A percentile compares a stretch with the other conserved stretches of the same genome.
These are phyloP conservation scores for Heteromyza rotundicornis DNA, from an alignment of 2,888 invertebrate genomes.

Conservation along the genomic window DNA sequence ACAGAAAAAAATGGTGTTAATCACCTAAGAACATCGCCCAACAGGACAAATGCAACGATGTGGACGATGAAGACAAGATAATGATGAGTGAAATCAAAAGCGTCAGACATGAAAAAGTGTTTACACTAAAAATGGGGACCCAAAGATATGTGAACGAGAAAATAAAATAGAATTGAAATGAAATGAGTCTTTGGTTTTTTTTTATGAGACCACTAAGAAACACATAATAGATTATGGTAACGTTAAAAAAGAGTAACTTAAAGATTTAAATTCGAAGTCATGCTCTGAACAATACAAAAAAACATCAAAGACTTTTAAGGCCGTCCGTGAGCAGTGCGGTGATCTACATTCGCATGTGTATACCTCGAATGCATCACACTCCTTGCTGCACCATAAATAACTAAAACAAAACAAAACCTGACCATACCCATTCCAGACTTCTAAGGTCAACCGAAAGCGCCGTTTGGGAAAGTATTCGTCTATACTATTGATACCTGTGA, in stretches of 20 bases:
- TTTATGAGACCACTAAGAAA: not conserved
- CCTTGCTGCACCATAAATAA: too few species aligned
- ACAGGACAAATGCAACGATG: slow-evolving; percentile 2
- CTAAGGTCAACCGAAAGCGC: slow-evolving; percentile 24
- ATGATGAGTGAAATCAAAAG: slow-evolving; percentile 1
- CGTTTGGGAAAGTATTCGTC: not conserved
- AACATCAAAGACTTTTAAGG: not conserved
- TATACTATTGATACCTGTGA: too few species aligned
- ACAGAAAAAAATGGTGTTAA: slow-evolving; percentile 32
- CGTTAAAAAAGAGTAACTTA: not conserved
- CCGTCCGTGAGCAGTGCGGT: not conserved
- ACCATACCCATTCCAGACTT: slow-evolving; percentile 12
- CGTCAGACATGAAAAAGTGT: not conserved
- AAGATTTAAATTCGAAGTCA: not conserved
- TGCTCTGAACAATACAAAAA: not conserved
- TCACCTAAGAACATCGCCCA: slow-evolving; percentile 24
- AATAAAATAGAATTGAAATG: too few species aligned
- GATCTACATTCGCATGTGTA: too few species aligned
- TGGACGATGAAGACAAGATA: not conserved
- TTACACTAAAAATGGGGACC: not conserved
- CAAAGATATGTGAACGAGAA: not conserved
- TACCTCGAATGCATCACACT: too few species aligned
- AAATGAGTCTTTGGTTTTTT: not conserved
- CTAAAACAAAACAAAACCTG: slow-evolving; percentile 12
- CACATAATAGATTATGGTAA: not conserved